Evolutionary conservation across 2,888 invertebrate species (phyloP), one percentile per base, ranked within the genome.

Genomic region (Limnephilus rhombicus): DNA sequence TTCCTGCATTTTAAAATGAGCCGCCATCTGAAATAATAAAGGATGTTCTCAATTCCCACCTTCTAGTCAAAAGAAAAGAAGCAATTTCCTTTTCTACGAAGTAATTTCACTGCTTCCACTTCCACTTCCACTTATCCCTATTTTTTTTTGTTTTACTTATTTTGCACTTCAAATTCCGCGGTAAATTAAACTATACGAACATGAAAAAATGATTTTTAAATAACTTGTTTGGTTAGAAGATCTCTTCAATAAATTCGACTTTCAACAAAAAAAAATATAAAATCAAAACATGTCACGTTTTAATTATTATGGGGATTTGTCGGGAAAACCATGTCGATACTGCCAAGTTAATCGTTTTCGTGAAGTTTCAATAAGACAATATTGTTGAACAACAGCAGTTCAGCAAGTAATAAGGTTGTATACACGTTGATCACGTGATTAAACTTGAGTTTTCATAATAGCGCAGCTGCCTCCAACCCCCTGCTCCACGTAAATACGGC

Each of bases 371-470:
- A 68, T 68, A n/a, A 68, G 68, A 68, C 68, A 68, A 68, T 68
- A 68, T 68, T 68, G 68, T n/a, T 68, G 68, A 68, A 68, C 68
- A 68, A 68, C 68, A 24, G 68, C 68, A 68, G 68, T 68, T 68
- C 68, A 68, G 68, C 68, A 68, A 68, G 68, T 68, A 68, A 68
- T 68, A 68, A 68, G 68, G 68, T 68, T 68, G 83, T 37, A 83
- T 83, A 83, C 83, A 83, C 24, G 15, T 83, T 34, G 83, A 83
- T 83, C 83, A 83, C 83, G 83, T 83, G 83, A 83, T 41, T 83
- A 34, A 83, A 83, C 34, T 83, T 83, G 34, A 83, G 37, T 83
- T 83, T 83, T 37, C 83, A 83, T 37, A 37, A 83, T 37, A 83
- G 83, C 68, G 24, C 68, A 68, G 24, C 68, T 24, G 24, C n/a